Percentiles rank a stretch among this genome's conserved stretches.
phyloP scores from a whole-genome alignment of 2,113 vertebrate species.

The Anolis sagrei region DNA sequence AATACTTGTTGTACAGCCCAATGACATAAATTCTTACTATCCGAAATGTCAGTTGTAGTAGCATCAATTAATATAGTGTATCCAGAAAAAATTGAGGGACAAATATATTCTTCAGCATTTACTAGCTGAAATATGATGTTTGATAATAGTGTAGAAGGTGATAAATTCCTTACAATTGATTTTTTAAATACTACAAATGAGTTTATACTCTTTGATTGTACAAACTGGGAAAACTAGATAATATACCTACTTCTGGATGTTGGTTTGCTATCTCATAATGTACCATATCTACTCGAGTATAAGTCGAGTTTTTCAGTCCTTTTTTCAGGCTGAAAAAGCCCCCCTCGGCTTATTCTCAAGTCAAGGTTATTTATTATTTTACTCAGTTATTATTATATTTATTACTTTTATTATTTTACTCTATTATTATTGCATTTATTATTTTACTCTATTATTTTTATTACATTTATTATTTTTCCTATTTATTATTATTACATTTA shows the following conservation, averaged over 20 bases:
- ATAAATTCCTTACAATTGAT: not conserved
- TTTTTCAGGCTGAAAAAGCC: too few species aligned
- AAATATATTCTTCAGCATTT: not conserved
- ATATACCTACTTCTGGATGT: not conserved
- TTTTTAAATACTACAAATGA: not conserved
- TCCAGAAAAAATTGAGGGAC: not conserved
- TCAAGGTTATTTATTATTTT: too few species aligned
- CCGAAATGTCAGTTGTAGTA: not conserved
- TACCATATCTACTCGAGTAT: too few species aligned
- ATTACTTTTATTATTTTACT: too few species aligned
- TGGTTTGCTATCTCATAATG: not conserved
- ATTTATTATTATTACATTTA: too few species aligned
- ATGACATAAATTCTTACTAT: constrained; percentile 6
- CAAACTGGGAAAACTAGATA: not conserved
- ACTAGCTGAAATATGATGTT: not conserved
- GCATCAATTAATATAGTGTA: not conserved
- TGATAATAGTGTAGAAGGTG: not conserved
- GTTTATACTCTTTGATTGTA: not conserved
- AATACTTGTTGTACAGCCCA: not conserved
- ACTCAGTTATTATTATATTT: too few species aligned
- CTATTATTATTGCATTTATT: too few species aligned
- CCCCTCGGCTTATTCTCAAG: too few species aligned
- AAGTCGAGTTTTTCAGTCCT: too few species aligned
- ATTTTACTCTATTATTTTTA: too few species aligned
- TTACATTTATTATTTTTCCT: too few species aligned